These are phyloP conservation scores for Hippocampus barbouri DNA, from an alignment of 2,113 vertebrate species.

Conservation along the genomic window DNA sequence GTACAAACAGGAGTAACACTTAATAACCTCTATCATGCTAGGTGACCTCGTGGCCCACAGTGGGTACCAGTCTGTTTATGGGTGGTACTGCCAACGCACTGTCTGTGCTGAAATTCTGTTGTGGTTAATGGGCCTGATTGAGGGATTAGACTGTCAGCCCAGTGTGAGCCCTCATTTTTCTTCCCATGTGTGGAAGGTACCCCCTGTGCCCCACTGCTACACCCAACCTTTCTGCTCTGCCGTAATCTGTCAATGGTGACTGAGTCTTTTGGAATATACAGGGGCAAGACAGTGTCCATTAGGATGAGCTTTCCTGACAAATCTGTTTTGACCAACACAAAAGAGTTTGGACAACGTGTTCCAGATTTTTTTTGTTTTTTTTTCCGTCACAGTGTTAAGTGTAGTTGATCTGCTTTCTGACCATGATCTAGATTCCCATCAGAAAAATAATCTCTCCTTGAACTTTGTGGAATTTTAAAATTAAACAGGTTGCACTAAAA, in stretches of 20 bases:
- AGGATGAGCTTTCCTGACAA: slow-evolving; percentile 75
- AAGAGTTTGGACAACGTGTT: slow-evolving; percentile 58
- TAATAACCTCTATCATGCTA: slow-evolving; percentile 73
- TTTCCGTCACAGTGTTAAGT: slow-evolving; percentile 44
- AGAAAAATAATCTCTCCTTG: no score
- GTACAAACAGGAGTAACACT: slow-evolving; percentile 60
- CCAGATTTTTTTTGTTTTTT: slow-evolving; percentile 56
- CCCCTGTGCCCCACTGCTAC: slow-evolving; percentile 49
- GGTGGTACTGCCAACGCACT: slow-evolving; percentile 76
- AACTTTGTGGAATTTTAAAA: no score
- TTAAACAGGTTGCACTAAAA: no score
- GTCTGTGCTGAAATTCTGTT: slow-evolving; percentile 73
- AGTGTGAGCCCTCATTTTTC: slow-evolving; percentile 89
- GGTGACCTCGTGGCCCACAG: slow-evolving; percentile 54
- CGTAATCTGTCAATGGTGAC: slow-evolving; percentile 86
- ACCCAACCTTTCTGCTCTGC: slow-evolving; percentile 72
- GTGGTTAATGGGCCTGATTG: slow-evolving; percentile 78
- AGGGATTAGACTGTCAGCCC: slow-evolving; percentile 88
- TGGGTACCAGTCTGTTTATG: slow-evolving; percentile 80
- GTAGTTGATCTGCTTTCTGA: slow-evolving; percentile 22
- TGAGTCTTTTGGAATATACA: slow-evolving; percentile 81
- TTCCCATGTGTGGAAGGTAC: slow-evolving; percentile 69
- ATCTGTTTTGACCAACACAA: slow-evolving; percentile 60
- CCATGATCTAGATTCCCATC: not conserved
- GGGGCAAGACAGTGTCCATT: slow-evolving; percentile 83